These are phyloP conservation scores for Cartodere bifasciata DNA, from an alignment of 2,888 invertebrate genomes.

Conservation along the genomic window DNA sequence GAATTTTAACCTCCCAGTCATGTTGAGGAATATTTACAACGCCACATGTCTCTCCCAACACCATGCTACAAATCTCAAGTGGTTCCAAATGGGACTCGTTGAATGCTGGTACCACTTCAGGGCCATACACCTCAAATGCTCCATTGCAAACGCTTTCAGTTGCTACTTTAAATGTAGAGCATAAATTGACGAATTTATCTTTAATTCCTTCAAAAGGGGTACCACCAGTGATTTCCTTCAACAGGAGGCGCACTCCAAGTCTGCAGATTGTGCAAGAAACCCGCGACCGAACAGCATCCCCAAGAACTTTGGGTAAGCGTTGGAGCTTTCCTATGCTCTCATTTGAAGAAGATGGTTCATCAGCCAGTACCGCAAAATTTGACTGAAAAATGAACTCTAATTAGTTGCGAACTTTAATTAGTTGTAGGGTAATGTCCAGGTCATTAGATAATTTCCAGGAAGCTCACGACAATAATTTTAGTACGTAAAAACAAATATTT, in stretches of 20 bases:
- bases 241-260: slow-evolving; percentile 61
- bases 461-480: too few relatives aligned
- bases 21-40: slow-evolving; percentile 74
- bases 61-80: slow-evolving; percentile 78
- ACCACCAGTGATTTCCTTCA: slow-evolving; percentile 59
- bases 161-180: slow-evolving; percentile 74
- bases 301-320: slow-evolving; percentile 19
- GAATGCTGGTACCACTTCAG: slow-evolving; percentile 38
- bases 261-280: slow-evolving; percentile 23
- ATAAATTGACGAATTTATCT: slow-evolving; percentile 68
- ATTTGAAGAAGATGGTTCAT: too few relatives aligned
- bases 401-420: too few relatives aligned
- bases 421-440: too few relatives aligned
- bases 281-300: slow-evolving; percentile 20
- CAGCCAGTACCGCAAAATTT: too few relatives aligned
- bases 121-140: slow-evolving; percentile 68
- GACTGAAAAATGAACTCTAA: too few relatives aligned
- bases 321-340: neutral
- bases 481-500: too few relatives aligned
- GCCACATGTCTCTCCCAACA: slow-evolving; percentile 81
- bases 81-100: slow-evolving; percentile 44
- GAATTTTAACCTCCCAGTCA: slow-evolving; percentile 48
- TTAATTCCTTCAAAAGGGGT: slow-evolving; percentile 69
- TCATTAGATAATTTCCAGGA: too few relatives aligned
- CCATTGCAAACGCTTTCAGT: slow-evolving; percentile 76